Conservation (phyloP, 1,140 invertebrate genomes). For the Neodiprion lecontei region DNA sequence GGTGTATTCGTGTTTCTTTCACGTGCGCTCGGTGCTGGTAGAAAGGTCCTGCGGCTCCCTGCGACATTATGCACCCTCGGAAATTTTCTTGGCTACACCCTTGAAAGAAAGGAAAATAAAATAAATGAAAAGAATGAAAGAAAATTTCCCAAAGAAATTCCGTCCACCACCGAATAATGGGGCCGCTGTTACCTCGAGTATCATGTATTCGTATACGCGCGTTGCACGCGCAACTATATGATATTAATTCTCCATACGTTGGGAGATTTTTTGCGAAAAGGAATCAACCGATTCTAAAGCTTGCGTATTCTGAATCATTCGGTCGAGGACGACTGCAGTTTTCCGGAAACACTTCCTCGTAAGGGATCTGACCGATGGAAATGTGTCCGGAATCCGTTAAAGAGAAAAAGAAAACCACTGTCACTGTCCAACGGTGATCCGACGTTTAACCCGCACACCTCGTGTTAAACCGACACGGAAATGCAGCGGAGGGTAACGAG, state of each 20-base stretch:
- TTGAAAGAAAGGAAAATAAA: background rate
- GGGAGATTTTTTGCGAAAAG: too few relatives aligned
- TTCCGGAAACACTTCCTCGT: too few relatives aligned
- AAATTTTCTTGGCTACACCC: slow-evolving; percentile 1
- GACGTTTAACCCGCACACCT: background rate
- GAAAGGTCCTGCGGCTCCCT: background rate
- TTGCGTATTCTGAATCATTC: too few relatives aligned
- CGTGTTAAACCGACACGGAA: background rate
- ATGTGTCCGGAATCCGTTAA: too few relatives aligned
- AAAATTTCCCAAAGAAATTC: background rate
- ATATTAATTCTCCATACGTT: too few relatives aligned
- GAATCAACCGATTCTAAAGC: too few relatives aligned
- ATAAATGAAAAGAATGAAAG: background rate
- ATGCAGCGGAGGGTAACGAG: background rate
- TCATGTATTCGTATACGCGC: too few relatives aligned
- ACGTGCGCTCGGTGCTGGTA: background rate
- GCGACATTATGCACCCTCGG: slow-evolving; percentile 15
- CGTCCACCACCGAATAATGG: background rate
- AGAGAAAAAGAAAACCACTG: background rate
- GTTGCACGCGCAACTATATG: too few relatives aligned
- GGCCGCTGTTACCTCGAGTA: too few relatives aligned
- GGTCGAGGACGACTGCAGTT: too few relatives aligned
- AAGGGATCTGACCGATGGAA: too few relatives aligned
- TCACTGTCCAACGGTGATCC: background rate
- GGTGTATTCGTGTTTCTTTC: too few relatives aligned